Base-by-base conservation (phyloP, 2,888 invertebrate species). In the Cryptus viduatorius region DNA sequence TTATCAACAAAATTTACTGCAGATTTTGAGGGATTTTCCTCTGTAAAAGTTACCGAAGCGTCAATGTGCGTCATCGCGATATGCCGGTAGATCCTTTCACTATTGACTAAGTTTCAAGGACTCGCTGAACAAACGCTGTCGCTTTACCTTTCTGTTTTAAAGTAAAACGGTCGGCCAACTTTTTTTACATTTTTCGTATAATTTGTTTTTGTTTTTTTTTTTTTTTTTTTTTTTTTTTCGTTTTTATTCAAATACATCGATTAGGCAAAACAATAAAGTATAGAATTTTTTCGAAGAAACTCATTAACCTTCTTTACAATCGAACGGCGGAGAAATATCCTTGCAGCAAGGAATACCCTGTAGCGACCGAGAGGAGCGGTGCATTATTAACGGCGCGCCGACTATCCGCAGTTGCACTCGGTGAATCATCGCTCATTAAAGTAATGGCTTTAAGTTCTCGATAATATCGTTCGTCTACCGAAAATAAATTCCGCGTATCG, bases 101-200 rank as follows among this genome's bases (percentile, higher is more conserved):
- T 79, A 75, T 84, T 81, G 81, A 79, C 78, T 81, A 81, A 84
- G 81, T 79, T 84, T 81, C 75, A 78, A 75, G 69, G 73, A 42
- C 12, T 78, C 46, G 31, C 53, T 24, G 5, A n/a, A 56, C 77
- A 44, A 83, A 67, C 50, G 12, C 44, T 7, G 16, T 59, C 59
- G 69, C 24, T 77, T 48, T 78, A 19, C 56, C 75, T 16, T 64
- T 67, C 37, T 24, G 64, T 69, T 65, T 48, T 12, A 24, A 48
- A 50, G 61, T 65, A 68, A 42, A 46, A 72, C 24, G 61, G 24
- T 65, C 67, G 44, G 24, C 3, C 24, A 24, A 24, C 37, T 8
- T 76, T 67, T 76, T 56, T 72, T 5, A 37, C 37, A 3, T 12
- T 44, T 42, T 59, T 14, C 48, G 12, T 44, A 5, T 37, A 37